Evolutionary conservation across 2,797 vertebrate species (phyloP).

Genomic region (Gastrophryne carolinensis): DNA sequence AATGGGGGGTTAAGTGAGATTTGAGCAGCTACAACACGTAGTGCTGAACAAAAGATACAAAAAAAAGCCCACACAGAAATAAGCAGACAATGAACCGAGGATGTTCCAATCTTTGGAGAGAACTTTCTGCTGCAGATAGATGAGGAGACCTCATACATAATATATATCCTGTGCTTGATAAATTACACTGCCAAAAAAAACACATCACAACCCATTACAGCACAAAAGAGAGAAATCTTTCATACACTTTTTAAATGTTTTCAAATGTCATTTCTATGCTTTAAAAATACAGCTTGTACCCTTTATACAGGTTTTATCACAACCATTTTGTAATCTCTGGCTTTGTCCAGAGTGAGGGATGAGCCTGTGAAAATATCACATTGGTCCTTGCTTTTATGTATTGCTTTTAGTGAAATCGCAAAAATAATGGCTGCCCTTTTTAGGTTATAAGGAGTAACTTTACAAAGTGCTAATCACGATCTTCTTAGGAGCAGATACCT

Average conservation of each 20-base stretch:
- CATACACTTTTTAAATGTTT: slow-evolving; percentile 41
- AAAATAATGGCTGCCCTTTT: not conserved
- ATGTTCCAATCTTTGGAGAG: slow-evolving; percentile 20
- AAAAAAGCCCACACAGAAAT: not conserved
- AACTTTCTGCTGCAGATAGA: slow-evolving; percentile 26
- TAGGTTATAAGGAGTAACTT: not conserved
- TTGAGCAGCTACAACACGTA: slow-evolving; percentile 15
- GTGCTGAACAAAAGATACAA: slow-evolving; percentile 8
- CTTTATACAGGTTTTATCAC: slow-evolving; percentile 29
- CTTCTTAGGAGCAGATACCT: too few species aligned
- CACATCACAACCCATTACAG: slow-evolving; percentile 38
- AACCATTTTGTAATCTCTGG: slow-evolving; percentile 10
- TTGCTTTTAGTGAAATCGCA: not conserved
- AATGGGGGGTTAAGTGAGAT: slow-evolving; percentile 20
- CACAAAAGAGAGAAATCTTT: slow-evolving; percentile 31
- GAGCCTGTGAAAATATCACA: slow-evolving; percentile 19
- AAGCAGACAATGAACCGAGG: not conserved
- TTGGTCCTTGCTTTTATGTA: not conserved
- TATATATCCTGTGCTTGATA: slow-evolving; percentile 43
- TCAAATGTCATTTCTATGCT: slow-evolving; percentile 19
- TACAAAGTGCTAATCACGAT: too few species aligned
- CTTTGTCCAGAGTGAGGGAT: slow-evolving; percentile 14
- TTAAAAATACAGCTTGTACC: slow-evolving; percentile 23
- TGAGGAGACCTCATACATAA: slow-evolving; percentile 37
- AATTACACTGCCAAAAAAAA: slow-evolving; percentile 52